These are phyloP conservation scores for Drosophila nigritarsus DNA, from an alignment of 2,888 invertebrate species.

Conservation along the genomic window DNA sequence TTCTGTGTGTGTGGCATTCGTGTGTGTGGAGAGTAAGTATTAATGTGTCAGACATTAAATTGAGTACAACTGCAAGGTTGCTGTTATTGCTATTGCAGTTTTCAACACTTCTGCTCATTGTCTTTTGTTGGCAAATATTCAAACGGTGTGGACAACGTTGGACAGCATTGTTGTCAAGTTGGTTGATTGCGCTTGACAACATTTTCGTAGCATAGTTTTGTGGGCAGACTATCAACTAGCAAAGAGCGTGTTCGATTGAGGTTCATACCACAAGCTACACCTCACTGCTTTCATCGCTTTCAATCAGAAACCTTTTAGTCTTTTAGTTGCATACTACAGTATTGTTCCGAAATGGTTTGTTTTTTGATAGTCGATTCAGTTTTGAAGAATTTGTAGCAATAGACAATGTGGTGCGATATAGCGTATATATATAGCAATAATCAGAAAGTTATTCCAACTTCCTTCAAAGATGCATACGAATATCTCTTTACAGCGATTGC, in stretches of 20 bases:
- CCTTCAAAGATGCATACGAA: not conserved
- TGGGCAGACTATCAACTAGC: slow-evolving; percentile 11
- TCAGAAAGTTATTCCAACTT: not conserved
- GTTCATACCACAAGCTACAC: not conserved
- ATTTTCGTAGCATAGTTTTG: slow-evolving; percentile 44
- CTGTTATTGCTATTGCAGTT: slow-evolving; percentile 15
- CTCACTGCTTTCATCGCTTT: not conserved
- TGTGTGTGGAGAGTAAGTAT: slow-evolving; percentile 17
- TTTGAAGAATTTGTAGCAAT: not conserved
- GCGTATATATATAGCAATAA: not conserved
- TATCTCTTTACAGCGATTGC: not conserved
- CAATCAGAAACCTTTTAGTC: no score
- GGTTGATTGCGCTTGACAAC: slow-evolving; percentile 13
- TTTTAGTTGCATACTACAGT: not conserved
- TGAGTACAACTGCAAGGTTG: slow-evolving; percentile 46
- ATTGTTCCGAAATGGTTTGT: not conserved
- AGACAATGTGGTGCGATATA: no score
- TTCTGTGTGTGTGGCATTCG: not conserved
- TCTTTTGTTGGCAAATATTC: slow-evolving; percentile 49
- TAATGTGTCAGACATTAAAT: slow-evolving; percentile 48
- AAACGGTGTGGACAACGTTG: slow-evolving; percentile 31
- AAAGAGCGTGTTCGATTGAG: slow-evolving; percentile 28
- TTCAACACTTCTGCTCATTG: slow-evolving; percentile 38
- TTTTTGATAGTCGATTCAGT: not conserved
- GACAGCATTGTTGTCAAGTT: slow-evolving; percentile 27